phyloP scores from a whole-genome alignment of 2,797 vertebrate species.

The Sebastes kiyomatsui region DNA sequence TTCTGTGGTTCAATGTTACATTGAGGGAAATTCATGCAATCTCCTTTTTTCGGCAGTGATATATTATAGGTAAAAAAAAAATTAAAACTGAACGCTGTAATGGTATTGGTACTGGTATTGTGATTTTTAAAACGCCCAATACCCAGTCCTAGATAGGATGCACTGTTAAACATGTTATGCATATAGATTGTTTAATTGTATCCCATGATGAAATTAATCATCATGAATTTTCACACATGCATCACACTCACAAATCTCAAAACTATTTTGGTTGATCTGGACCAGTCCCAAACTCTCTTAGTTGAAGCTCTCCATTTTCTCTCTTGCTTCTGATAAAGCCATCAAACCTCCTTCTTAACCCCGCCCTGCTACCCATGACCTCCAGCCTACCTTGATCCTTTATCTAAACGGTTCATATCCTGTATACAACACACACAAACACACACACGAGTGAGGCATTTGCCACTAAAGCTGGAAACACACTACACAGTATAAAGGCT shows the following conservation, averaged over 20 bases:
- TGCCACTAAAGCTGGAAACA: background rate
- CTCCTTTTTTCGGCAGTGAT: too few species aligned
- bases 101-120: too few species aligned
- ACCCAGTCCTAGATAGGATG: background rate
- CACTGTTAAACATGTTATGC: background rate
- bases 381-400: background rate
- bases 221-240: too few species aligned
- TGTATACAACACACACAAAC: background rate
- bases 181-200: background rate
- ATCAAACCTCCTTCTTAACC: background rate
- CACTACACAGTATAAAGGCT: background rate
- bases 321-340: background rate
- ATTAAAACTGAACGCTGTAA: too few species aligned
- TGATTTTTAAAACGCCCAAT: too few species aligned
- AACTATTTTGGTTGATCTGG: background rate
- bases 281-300: background rate
- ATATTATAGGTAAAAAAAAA: too few species aligned
- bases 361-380: background rate
- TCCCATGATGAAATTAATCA: background rate
- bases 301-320: background rate
- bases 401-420: background rate
- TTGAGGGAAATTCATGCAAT: too few species aligned
- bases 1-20: too few species aligned
- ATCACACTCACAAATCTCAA: background rate
- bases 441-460: background rate